Conservation (phyloP, 1,140 invertebrate genomes). For the Apolygus lucorum region DNA sequence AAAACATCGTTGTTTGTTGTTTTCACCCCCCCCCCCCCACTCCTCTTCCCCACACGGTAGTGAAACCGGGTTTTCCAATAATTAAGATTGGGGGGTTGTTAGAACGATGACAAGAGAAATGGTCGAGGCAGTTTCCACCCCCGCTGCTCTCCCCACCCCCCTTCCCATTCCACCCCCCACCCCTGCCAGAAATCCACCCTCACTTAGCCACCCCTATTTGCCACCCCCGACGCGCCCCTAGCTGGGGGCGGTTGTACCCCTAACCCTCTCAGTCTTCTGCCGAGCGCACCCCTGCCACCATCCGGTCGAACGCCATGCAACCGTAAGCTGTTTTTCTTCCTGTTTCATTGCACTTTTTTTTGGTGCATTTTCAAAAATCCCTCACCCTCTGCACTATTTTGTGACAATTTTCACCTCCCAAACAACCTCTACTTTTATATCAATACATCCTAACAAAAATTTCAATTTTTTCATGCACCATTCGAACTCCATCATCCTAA, state of each 20-base stretch:
- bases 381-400: too few relatives aligned
- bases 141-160: neutral
- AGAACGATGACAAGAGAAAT: conserved; percentile 5
- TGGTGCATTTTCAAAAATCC: too few relatives aligned
- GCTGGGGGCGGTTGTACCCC: conserved; percentile 18
- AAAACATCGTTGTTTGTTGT: too few relatives aligned
- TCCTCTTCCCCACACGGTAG: neutral
- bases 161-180: neutral
- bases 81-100: conserved; percentile 10
- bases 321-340: conserved; percentile 1
- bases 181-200: neutral
- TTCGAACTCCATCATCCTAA: too few relatives aligned
- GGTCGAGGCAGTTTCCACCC: neutral
- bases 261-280: conserved; percentile 7
- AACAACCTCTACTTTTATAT: too few relatives aligned
- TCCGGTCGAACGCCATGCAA: neutral
- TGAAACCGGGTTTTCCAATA: neutral
- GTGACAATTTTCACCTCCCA: too few relatives aligned
- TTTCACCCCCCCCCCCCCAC: neutral
- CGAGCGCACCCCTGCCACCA: neutral
- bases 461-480: too few relatives aligned
- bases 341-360: too few relatives aligned
- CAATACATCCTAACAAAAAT: too few relatives aligned
- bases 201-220: neutral
- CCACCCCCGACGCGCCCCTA: neutral